Evolutionary conservation across 92 coral and sea anemone genomes (phyloP), one percentile per base, ranked within the genome.

Genomic region (Diadumene lineata): DNA sequence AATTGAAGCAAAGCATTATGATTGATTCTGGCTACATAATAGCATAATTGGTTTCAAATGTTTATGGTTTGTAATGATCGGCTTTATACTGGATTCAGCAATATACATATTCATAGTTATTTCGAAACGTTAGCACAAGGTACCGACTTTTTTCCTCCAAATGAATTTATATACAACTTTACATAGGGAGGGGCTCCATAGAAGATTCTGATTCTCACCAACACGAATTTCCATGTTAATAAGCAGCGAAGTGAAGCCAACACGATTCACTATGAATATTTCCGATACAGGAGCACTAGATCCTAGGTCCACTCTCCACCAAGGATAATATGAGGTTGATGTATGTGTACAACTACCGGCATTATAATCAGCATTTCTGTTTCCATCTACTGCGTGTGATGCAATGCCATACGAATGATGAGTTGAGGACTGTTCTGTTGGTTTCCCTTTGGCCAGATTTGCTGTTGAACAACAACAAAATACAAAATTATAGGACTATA

Each of bases 291-390:
- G 48, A 38, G 13, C 7, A 13, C 48, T 38, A 22, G 44, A 61
- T 16, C 82, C 87, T n/a, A 82, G 63, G 60, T 82, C 87, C 33
- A 82, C 87, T 1, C 78, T 26, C 87, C 87, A 82, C 87, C 81
- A 75, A 0, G 81, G 87, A 26, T 69, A 34, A 11, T 3, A 32
- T 0, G 6, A 58, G 0, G 31, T 4, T 15, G 6, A 17, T 0
- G 85, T 80, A 11, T 50, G 51, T 1, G 79, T 32, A 69, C 85
- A 80, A 19, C 34, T 33, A 0, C 43, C 17, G 7, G 10, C 4
- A 32, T 27, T 0, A 55, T 21, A 38, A 9, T 53, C n/a, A 0
- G 57, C 69, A 31, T 69, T 23, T 7, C 43, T 25, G 31, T 73
- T 51, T 4, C 66, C 79, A 7, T 80, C 85, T 1, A 80, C 85